Conservation (phyloP, 2,888 invertebrate genomes). For the Limnephilus lunatus region DNA sequence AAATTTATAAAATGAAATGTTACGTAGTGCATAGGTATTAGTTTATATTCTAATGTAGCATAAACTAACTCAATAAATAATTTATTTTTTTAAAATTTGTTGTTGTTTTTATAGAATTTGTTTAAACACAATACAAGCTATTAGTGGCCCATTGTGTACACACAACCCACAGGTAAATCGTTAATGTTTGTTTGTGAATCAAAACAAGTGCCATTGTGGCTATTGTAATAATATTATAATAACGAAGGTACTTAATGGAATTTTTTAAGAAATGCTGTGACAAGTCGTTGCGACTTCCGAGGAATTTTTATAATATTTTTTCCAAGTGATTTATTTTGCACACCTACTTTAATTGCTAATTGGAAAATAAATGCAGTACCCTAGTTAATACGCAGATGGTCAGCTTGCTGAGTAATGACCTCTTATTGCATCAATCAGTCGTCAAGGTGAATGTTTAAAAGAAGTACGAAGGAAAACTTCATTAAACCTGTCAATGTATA, state of each 20-base stretch:
- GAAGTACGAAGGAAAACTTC: not conserved
- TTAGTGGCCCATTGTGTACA: not conserved
- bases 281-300: not conserved
- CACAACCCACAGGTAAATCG: not conserved
- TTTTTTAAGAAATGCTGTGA: not conserved
- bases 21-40: no score
- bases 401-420: not conserved
- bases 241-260: not conserved
- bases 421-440: not conserved
- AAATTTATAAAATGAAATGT: no score
- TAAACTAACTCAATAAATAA: no score
- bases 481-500: not conserved
- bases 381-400: not conserved
- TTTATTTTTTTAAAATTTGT: no score
- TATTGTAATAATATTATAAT: not conserved
- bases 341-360: not conserved
- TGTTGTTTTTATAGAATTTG: no score
- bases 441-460: not conserved
- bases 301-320: not conserved
- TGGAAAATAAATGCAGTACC: not conserved
- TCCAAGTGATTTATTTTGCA: not conserved
- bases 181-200: not conserved
- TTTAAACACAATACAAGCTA: not conserved
- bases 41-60: no score
- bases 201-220: not conserved